Evolutionary conservation across 1,140 invertebrate genomes (phyloP).

Genomic region (Scaptomyza graminum): DNA sequence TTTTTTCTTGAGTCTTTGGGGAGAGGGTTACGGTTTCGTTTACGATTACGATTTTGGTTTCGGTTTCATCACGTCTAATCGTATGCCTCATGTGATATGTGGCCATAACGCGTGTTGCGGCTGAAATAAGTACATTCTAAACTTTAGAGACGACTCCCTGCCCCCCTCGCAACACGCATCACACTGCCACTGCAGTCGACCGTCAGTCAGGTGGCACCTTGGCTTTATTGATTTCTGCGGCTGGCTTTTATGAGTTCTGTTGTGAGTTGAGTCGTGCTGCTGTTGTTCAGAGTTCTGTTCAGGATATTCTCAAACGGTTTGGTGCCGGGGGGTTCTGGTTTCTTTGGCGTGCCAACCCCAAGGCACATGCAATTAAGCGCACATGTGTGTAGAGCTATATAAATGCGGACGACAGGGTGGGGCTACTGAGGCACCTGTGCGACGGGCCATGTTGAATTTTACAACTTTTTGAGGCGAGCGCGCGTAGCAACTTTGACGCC

Average conservation of each 20-base stretch:
- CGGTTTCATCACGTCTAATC: constrained; percentile 48
- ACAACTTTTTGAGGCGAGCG: constrained; percentile 63
- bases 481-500: constrained; percentile 79
- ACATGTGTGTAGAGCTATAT: constrained; percentile 65
- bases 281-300: constrained; percentile 26
- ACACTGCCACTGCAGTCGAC: background rate
- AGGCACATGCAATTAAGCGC: constrained; percentile 81
- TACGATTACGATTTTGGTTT: constrained; percentile 15
- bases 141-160: constrained; percentile 41
- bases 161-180: background rate
- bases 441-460: constrained; percentile 74
- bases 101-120: constrained; percentile 72
- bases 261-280: constrained; percentile 13
- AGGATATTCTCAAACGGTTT: constrained; percentile 27
- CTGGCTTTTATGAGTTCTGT: constrained; percentile 77
- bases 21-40: constrained; percentile 1
- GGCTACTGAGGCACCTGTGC: constrained; percentile 59
- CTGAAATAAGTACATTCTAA: constrained; percentile 69
- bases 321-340: constrained; percentile 54
- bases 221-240: constrained; percentile 83
- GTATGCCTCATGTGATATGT: constrained; percentile 57
- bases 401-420: background rate
- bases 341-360: constrained; percentile 58
- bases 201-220: constrained; percentile 71
- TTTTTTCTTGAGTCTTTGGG: background rate